Evolutionary conservation across 1,140 invertebrate genomes (phyloP).

Genomic region (Hyposmocoma kahamanoa): DNA sequence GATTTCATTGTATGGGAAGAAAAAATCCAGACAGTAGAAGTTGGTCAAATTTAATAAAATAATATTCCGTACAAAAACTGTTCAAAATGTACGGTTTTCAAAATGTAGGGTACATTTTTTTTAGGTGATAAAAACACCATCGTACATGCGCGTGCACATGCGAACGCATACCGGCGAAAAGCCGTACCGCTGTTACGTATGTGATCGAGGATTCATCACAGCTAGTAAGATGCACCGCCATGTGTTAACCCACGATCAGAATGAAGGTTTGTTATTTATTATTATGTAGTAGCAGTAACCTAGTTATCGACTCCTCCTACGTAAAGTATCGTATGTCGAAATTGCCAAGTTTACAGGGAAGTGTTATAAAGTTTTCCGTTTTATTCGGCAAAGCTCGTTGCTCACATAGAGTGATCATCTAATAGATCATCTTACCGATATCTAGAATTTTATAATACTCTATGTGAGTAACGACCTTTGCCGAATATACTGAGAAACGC

Average conservation of each 20-base stretch:
- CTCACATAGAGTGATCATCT: background rate
- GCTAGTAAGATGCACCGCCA: slow-evolving; percentile 58
- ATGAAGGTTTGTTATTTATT: slow-evolving; percentile 22
- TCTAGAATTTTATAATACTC: too few relatives aligned
- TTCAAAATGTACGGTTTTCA: too few relatives aligned
- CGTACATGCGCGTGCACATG: slow-evolving; percentile 47
- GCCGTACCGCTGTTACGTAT: slow-evolving; percentile 81
- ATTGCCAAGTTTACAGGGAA: too few relatives aligned
- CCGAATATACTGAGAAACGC: too few relatives aligned
- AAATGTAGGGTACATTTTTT: too few relatives aligned
- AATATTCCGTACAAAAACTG: too few relatives aligned
- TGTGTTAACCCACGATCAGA: slow-evolving; percentile 40
- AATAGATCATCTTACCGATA: background rate
- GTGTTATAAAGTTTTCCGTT: background rate
- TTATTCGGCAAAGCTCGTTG: background rate
- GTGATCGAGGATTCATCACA: slow-evolving; percentile 83
- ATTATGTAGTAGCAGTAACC: background rate
- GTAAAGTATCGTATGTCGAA: background rate
- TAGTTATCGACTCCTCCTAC: background rate
- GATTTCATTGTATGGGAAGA: too few relatives aligned
- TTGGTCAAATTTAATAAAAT: too few relatives aligned
- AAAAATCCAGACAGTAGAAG: too few relatives aligned
- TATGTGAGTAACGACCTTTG: too few relatives aligned
- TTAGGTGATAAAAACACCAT: slow-evolving; percentile 47
- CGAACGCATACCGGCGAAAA: slow-evolving; percentile 79